phyloP scores from a whole-genome alignment of 2,797 vertebrate genomes.

The Acanthornis magna region DNA sequence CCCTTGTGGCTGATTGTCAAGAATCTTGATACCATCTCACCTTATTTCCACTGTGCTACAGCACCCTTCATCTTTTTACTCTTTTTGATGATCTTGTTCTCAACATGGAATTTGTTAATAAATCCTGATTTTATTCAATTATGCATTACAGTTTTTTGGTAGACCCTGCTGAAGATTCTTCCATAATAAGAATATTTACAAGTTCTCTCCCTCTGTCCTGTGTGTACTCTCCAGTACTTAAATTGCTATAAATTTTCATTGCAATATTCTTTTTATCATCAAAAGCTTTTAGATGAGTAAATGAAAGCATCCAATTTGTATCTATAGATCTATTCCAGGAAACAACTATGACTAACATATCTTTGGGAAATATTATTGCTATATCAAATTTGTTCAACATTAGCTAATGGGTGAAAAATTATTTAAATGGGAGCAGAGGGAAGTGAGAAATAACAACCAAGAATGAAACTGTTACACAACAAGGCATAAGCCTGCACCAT shows the following conservation, averaged over 20 bases:
- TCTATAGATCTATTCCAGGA: neutral
- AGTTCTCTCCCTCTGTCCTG: neutral
- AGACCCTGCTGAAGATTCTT: neutral
- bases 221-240: neutral
- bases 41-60: neutral
- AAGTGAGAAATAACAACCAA: neutral
- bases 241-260: neutral
- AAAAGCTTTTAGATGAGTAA: neutral
- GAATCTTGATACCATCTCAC: neutral
- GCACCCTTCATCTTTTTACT: neutral
- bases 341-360: neutral
- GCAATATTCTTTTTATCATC: neutral
- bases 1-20: rapidly evolving
- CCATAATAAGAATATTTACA: neutral
- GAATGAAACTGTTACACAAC: neutral
- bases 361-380: neutral
- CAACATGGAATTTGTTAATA: neutral
- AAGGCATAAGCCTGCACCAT: neutral
- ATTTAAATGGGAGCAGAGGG: neutral
- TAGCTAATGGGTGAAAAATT: neutral
- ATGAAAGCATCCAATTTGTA: neutral
- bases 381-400: neutral
- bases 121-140: neutral
- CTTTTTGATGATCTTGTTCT: neutral
- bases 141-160: neutral